Percentiles rank a stretch among this genome's conserved stretches.
Evolutionary conservation across 2,888 invertebrate genomes (phyloP).

Genomic region (Anthophora plumipes): DNA sequence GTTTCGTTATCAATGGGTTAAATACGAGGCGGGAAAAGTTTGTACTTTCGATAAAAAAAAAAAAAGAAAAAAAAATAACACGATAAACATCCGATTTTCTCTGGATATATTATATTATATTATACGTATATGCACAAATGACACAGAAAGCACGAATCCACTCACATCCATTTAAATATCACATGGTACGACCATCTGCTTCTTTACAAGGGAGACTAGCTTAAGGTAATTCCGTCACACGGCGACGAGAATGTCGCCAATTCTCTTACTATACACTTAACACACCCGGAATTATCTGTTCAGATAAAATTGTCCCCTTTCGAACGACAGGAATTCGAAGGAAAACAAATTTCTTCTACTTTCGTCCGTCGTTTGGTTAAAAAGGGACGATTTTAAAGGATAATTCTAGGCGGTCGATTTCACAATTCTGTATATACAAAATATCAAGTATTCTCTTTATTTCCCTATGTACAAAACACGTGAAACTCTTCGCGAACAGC

Average conservation of each 20-base stretch:
- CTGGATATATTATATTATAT: neutral
- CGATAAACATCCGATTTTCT: neutral
- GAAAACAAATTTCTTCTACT: neutral
- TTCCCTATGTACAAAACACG: conserved; percentile 24
- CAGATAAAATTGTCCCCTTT: neutral
- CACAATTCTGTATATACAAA: conserved; percentile 28
- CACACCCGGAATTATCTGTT: neutral
- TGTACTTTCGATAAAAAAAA: neutral
- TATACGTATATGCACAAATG: neutral
- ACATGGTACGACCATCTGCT: conserved; percentile 81
- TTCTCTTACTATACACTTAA: conserved; percentile 11
- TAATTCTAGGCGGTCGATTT: neutral
- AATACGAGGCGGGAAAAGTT: no score
- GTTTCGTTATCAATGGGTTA: no score
- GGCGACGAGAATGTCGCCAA: conserved; percentile 49
- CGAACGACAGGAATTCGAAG: neutral
- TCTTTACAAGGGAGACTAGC: conserved; percentile 79
- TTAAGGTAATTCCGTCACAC: conserved; percentile 69
- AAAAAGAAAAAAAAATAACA: neutral
- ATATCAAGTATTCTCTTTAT: conserved; percentile 6
- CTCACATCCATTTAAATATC: conserved; percentile 75
- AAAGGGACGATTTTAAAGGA: neutral
- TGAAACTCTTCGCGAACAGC: neutral
- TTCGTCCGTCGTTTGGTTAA: neutral
- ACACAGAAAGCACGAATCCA: conserved; percentile 56